Conservation (phyloP, 2,888 invertebrate species). For the Ctena decussata region DNA sequence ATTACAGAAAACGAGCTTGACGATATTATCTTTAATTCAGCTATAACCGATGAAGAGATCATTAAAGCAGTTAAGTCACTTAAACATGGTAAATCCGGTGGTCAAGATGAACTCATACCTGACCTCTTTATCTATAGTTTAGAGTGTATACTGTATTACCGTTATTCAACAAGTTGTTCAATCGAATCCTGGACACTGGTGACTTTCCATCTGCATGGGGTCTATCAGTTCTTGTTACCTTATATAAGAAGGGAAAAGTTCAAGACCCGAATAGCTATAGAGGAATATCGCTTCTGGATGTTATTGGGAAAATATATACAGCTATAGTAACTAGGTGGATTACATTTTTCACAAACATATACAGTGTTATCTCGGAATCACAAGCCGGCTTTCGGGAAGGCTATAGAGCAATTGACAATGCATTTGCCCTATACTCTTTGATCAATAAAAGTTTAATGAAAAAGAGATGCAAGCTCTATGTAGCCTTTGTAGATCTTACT, state of each 20-base stretch:
- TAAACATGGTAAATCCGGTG: too few species aligned
- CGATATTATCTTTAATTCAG: too few species aligned
- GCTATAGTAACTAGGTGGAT: not conserved
- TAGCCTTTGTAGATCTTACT: slow-evolving; percentile 33
- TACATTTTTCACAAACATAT: not conserved
- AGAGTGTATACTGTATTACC: too few species aligned
- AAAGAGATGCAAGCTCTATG: slow-evolving; percentile 18
- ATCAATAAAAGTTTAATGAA: slow-evolving; percentile 21
- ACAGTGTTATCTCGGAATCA: not conserved
- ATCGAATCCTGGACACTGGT: too few species aligned
- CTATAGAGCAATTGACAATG: slow-evolving; percentile 33
- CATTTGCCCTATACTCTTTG: slow-evolving; percentile 15
- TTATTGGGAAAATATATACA: not conserved
- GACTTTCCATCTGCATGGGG: too few species aligned
- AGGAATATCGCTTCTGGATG: not conserved
- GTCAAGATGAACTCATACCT: too few species aligned
- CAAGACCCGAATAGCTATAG: not conserved
- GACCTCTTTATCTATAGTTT: too few species aligned
- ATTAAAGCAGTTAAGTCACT: too few species aligned
- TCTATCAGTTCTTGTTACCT: not conserved
- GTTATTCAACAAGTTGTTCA: too few species aligned
- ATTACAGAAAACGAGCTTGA: too few species aligned
- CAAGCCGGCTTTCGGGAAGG: not conserved
- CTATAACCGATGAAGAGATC: too few species aligned
- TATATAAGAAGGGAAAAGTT: not conserved